A percentile compares a stretch with the other conserved stretches of the same genome.
These are phyloP conservation scores for Lamprologus callipterus DNA, from an alignment of 2,113 vertebrate genomes.

Conservation along the genomic window DNA sequence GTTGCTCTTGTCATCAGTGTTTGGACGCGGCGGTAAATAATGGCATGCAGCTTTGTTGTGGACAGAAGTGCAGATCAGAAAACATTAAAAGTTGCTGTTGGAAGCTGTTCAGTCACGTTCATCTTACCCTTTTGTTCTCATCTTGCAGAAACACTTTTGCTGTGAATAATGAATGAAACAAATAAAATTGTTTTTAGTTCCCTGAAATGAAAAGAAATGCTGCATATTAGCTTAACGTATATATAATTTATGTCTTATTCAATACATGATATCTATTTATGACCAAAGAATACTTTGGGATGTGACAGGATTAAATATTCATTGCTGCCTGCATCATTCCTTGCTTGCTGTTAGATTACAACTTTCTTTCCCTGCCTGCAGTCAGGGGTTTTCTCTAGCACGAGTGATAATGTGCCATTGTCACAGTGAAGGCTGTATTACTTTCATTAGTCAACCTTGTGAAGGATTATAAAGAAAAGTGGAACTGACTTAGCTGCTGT, in stretches of 20 bases:
- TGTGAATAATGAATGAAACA: background rate
- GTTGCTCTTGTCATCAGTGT: constrained; percentile 14
- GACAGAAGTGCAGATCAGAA: background rate
- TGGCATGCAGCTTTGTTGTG: background rate
- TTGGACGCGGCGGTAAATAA: background rate
- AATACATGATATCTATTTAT: background rate
- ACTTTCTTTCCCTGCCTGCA: background rate
- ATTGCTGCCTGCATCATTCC: background rate
- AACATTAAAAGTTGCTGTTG: background rate
- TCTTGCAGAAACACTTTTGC: background rate
- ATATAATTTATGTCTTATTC: rapidly evolving
- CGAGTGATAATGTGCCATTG: constrained; percentile 12
- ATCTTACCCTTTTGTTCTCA: background rate
- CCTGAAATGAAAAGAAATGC: background rate
- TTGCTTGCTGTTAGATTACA: background rate
- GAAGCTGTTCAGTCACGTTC: background rate
- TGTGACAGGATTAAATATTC: background rate
- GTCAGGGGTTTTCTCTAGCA: background rate
- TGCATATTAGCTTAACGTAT: background rate
- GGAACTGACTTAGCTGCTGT: background rate
- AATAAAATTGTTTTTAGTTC: background rate
- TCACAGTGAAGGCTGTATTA: constrained; percentile 1
- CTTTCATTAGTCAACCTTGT: background rate
- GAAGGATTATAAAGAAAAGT: background rate
- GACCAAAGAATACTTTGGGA: background rate